Base-by-base conservation (phyloP, 2,888 invertebrate genomes). In the Palloptera scutellata region DNA sequence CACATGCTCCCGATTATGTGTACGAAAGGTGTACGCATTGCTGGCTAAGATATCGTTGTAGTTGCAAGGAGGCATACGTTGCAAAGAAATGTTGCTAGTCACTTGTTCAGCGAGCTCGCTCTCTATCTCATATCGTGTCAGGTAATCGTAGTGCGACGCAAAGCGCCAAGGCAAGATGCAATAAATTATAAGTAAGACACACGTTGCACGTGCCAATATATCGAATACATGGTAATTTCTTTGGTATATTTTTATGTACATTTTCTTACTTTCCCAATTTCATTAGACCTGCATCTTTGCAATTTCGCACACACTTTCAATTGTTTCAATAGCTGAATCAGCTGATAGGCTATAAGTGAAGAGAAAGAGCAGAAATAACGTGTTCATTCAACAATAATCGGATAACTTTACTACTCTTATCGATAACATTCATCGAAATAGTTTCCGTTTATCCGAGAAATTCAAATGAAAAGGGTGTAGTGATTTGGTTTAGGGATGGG, bases 71-170 rank as follows among this genome's bases (percentile, higher is more conserved):
- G 76, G 72, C 42, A 78, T 69, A 51, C 73, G 76, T 67, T 78
- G 77, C 19, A 78, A 65, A 1, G 87, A 86, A 71, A 87, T 86
- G 76, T 89, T 89, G 10, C 79, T 69, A 0, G 83, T 81, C 4
- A 79, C 77, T 42, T 74, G 75, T n/a, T 73, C 62, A 54, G 86
- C 79, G 67, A 89, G 80, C 64, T 82, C 83, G 15, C 81, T 81
- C 54, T 85, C 77, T 66, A 89, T 87, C 64, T 85, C 78, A 10
- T 86, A 84, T 68, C 81, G 84, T 64, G 83, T 77, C 60, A 89
- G 86, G 73, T 84, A 88, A 54, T 86, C 86, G 77, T 88, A 88
- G 67, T 83, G 79, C 42, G 78, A 78, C 11, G 84, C 84, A 74
- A 81, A 84, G 42, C 84, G 81, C 67, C 77, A 75, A 41, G 84